phyloP scores from a whole-genome alignment of 2,113 vertebrate genomes.

The Chamaetylas fuelleborni region DNA sequence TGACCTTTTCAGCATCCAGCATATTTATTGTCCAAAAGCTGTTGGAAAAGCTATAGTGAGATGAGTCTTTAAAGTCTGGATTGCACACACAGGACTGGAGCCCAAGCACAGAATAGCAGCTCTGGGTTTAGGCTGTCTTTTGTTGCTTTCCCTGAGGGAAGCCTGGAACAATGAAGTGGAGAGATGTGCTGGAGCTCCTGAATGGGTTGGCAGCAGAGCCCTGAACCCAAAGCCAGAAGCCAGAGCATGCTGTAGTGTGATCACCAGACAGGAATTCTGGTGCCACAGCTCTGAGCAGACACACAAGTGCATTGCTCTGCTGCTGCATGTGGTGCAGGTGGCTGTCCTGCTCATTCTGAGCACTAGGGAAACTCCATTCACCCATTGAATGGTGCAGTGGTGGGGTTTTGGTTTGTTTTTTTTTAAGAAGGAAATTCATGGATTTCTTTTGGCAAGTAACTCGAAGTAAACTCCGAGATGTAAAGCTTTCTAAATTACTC shows the following conservation, averaged over 20 bases:
- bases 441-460: not conserved
- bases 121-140: not conserved
- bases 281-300: not conserved
- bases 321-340: rapidly evolving
- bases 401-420: not conserved
- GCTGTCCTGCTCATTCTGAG: not conserved
- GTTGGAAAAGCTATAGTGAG: not conserved
- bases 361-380: not conserved
- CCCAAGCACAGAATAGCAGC: not conserved
- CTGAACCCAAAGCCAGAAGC: not conserved
- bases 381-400: not conserved
- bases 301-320: rapidly evolving
- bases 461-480: not conserved
- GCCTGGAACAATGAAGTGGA: not conserved
- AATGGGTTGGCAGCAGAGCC: not conserved
- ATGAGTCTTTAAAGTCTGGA: not conserved
- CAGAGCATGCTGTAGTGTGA: not conserved
- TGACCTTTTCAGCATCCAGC: not conserved
- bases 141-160: not conserved
- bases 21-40: not conserved
- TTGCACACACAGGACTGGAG: rapidly evolving
- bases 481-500: not conserved
- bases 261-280: not conserved
- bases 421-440: not conserved
- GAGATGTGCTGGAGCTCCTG: not conserved